Evolutionary conservation across 2,888 invertebrate genomes (phyloP).

Genomic region (Epirrita christyi): DNA sequence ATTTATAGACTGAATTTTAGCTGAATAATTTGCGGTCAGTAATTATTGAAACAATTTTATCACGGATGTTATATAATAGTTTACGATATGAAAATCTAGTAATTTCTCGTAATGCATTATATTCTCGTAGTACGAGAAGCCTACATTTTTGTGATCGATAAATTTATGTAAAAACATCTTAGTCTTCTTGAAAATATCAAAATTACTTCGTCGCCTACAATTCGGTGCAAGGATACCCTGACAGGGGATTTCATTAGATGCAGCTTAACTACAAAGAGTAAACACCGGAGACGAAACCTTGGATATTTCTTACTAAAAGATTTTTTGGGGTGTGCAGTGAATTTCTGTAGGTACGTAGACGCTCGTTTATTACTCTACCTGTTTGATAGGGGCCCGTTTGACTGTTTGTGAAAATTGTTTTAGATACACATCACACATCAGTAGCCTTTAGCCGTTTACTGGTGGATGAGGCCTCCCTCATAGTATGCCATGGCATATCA

Average conservation of each 20-base stretch:
- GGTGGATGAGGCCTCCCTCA: too few relatives aligned
- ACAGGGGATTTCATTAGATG: constrained; percentile 84
- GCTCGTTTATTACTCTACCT: constrained; percentile 43
- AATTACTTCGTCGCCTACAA: constrained; percentile 46
- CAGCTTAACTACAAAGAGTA: constrained; percentile 80
- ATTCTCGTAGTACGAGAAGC: too few relatives aligned
- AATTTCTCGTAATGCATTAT: too few relatives aligned
- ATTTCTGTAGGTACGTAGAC: constrained; percentile 63
- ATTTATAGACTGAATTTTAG: too few relatives aligned
- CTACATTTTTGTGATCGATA: too few relatives aligned
- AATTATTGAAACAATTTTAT: too few relatives aligned
- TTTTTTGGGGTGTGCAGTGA: constrained; percentile 70
- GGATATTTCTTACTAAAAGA: constrained; percentile 72
- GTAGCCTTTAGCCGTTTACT: too few relatives aligned
- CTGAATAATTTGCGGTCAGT: too few relatives aligned
- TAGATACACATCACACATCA: too few relatives aligned
- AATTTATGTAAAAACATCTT: not conserved
- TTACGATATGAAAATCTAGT: too few relatives aligned
- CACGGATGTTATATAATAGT: too few relatives aligned
- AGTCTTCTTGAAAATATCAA: constrained; percentile 52
- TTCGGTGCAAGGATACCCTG: constrained; percentile 76
- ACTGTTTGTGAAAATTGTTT: constrained; percentile 1
- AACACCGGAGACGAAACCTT: constrained; percentile 79
- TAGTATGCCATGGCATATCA: too few relatives aligned
- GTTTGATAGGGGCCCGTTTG: constrained; percentile 18